These are phyloP conservation scores for Phaethon lepturus DNA, from an alignment of 2,113 vertebrate genomes.

Conservation along the genomic window DNA sequence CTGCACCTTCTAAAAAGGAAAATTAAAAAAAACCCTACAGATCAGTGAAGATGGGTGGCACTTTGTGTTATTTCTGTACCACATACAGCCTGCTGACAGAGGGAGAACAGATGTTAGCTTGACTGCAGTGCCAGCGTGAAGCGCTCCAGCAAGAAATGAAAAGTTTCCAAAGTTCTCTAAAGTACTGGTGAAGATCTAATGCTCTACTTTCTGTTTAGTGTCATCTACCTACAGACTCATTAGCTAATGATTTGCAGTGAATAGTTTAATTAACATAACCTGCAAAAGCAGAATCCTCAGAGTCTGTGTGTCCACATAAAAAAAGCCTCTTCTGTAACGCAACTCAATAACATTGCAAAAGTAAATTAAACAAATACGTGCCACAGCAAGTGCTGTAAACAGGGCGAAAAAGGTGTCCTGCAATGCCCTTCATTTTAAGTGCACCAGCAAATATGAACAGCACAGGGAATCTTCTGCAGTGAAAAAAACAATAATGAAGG, in stretches of 20 bases:
- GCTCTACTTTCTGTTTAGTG: neutral
- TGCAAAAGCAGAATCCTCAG: neutral
- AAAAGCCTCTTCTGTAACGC: neutral
- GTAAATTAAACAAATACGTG: neutral
- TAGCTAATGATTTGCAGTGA: neutral
- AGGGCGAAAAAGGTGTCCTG: neutral
- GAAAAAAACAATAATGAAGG: neutral
- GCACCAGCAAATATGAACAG: neutral
- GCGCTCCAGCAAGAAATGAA: neutral
- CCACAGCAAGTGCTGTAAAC: neutral
- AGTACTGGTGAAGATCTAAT: neutral
- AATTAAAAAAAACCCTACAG: neutral
- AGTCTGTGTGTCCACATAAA: neutral
- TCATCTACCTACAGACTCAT: slow-evolving; percentile 16
- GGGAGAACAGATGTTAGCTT: slow-evolving; percentile 60
- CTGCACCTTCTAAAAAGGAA: slow-evolving; percentile 35
- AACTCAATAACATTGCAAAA: neutral
- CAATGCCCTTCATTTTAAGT: neutral
- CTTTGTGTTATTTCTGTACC: slow-evolving; percentile 51
- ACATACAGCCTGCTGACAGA: slow-evolving; percentile 26
- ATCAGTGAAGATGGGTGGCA: slow-evolving; percentile 31
- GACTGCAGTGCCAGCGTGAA: neutral
- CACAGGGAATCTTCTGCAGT: neutral
- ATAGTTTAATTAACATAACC: slow-evolving; percentile 5
- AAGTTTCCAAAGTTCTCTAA: slow-evolving; percentile 17